Conservation (phyloP, 2,888 invertebrate genomes). For the Rambutsinella grinnellia region DNA sequence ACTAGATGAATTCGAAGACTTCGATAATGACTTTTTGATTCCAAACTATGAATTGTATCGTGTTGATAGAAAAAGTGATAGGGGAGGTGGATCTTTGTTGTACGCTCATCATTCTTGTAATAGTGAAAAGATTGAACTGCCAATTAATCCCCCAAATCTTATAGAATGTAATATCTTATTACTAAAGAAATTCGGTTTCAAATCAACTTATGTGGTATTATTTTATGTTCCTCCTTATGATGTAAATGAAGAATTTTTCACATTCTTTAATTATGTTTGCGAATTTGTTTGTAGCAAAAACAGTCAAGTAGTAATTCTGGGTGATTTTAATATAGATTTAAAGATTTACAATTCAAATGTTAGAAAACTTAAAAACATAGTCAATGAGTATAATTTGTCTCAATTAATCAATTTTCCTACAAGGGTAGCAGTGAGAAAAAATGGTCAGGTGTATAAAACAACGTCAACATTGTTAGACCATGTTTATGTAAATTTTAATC, state of each 20-base stretch:
- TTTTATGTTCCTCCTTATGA: slow-evolving; percentile 8
- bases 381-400: too few species aligned
- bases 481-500: slow-evolving; percentile 4
- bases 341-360: too few species aligned
- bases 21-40: neutral
- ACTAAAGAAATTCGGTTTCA: neutral
- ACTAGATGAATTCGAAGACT: neutral
- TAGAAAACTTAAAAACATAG: too few species aligned
- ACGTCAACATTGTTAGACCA: neutral
- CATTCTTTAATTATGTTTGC: neutral
- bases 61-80: slow-evolving; percentile 3
- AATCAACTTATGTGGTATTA: neutral
- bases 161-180: slow-evolving; percentile 6
- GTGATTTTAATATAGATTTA: too few species aligned
- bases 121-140: neutral
- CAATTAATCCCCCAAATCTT: neutral
- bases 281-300: neutral
- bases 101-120: slow-evolving; percentile 2
- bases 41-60: neutral
- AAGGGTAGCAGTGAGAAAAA: slow-evolving; percentile 1
- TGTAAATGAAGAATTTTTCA: slow-evolving; percentile 8
- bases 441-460: neutral
- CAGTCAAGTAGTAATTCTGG: neutral
- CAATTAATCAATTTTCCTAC: neutral
- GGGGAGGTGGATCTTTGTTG: slow-evolving; percentile 15